phyloP scores from a whole-genome alignment of 2,888 invertebrate genomes.

The Andrena praecox region DNA sequence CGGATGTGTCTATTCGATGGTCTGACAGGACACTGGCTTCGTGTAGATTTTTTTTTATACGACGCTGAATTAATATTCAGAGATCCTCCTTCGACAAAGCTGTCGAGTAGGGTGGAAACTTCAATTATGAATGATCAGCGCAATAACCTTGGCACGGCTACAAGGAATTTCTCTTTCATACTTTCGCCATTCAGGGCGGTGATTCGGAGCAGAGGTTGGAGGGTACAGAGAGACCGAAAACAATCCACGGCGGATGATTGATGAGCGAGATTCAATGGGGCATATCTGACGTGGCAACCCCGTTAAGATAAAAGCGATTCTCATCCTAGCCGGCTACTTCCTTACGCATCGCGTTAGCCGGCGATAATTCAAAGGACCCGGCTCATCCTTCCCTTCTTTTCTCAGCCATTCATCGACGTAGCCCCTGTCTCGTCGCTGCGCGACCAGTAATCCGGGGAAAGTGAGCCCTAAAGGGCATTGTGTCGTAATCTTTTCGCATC shows the following conservation, averaged over 20 bases:
- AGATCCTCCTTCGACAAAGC: too few relatives aligned
- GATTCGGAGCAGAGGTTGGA: conserved; percentile 25
- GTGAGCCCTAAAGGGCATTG: conserved; percentile 1
- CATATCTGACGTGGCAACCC: conserved; percentile 53
- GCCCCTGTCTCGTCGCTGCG: conserved; percentile 53
- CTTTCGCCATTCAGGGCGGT: conserved; percentile 47
- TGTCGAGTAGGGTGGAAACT: background rate
- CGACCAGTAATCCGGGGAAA: conserved; percentile 19
- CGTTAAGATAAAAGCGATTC: conserved; percentile 65
- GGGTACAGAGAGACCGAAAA: conserved; percentile 64
- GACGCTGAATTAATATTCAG: background rate
- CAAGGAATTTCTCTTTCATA: conserved; percentile 25
- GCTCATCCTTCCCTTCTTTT: conserved; percentile 14
- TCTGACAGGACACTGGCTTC: background rate
- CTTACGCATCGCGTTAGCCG: conserved; percentile 65
- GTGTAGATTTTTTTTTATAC: background rate
- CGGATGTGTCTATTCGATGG: background rate
- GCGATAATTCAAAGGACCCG: conserved; percentile 61
- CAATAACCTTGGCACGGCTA: background rate
- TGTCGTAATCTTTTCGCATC: background rate
- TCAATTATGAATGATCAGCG: background rate
- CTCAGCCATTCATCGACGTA: conserved; percentile 37
- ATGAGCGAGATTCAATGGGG: conserved; percentile 68
- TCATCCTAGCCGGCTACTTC: conserved; percentile 42
- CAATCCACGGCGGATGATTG: conserved; percentile 66